These are phyloP conservation scores for Myzus persicae DNA, from an alignment of 1,140 invertebrate genomes.

Conservation along the genomic window DNA sequence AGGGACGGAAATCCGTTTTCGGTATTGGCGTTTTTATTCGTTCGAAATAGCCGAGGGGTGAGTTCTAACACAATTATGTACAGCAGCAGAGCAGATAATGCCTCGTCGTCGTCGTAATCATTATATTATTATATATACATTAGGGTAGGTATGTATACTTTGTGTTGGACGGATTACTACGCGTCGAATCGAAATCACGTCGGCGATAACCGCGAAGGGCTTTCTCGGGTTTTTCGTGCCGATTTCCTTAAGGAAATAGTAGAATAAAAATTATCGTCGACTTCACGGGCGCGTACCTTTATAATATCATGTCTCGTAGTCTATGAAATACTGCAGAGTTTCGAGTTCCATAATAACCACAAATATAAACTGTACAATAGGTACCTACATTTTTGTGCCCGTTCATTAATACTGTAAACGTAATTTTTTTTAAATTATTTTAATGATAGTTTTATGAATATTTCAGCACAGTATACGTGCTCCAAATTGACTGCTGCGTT, in stretches of 20 bases:
- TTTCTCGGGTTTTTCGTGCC: not conserved
- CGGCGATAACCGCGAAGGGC: not conserved
- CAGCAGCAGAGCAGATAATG: not conserved
- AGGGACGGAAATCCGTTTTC: conserved; percentile 24
- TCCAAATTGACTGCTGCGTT: no score
- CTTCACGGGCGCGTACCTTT: no score
- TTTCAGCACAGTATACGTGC: no score
- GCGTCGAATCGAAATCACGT: not conserved
- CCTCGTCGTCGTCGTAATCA: not conserved
- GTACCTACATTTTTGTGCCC: no score
- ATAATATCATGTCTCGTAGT: no score
- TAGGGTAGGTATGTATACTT: not conserved
- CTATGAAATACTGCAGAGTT: no score
- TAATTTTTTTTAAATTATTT: no score
- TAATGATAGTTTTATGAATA: no score
- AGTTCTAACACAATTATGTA: conserved; percentile 23
- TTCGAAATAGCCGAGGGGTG: conserved; percentile 21
- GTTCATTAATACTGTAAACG: no score
- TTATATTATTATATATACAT: not conserved
- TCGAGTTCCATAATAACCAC: no score
- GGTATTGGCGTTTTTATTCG: not conserved
- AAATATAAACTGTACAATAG: no score
- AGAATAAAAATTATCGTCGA: not conserved
- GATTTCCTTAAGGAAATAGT: not conserved
- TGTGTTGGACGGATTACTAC: not conserved